Conservation (phyloP, 1,140 invertebrate genomes). For the Bursaphelenchus mucronatus region DNA sequence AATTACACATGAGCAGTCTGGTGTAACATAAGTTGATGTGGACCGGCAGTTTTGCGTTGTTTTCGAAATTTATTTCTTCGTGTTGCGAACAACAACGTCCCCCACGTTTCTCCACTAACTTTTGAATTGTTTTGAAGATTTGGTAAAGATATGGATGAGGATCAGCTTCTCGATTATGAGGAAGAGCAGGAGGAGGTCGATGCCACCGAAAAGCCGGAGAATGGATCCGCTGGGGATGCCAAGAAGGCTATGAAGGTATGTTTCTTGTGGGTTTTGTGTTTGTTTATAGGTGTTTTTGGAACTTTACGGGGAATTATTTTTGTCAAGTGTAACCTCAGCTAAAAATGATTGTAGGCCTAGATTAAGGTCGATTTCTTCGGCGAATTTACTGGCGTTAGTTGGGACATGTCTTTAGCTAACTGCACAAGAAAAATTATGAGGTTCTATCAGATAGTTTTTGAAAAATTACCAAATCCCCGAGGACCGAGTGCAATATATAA, state of each 20-base stretch:
- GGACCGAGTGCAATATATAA: not conserved
- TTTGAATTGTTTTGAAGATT: not conserved
- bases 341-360: too few species aligned
- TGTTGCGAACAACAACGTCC: too few species aligned
- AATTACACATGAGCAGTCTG: too few species aligned
- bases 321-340: not conserved
- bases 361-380: not conserved
- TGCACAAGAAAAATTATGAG: too few species aligned
- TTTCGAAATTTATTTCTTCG: too few species aligned
- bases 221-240: slow-evolving; percentile 39
- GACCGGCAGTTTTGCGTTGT: too few species aligned
- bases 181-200: slow-evolving; percentile 49
- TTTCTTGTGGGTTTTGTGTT: not conserved
- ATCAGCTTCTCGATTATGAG: slow-evolving; percentile 55
- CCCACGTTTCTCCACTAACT: not conserved
- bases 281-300: not conserved
- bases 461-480: not conserved
- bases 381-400: not conserved
- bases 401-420: too few species aligned
- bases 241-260: slow-evolving; percentile 44
- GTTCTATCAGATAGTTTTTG: too few species aligned
- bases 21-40: too few species aligned
- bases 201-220: slow-evolving; percentile 28
- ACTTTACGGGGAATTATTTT: not conserved
- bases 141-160: slow-evolving; percentile 46